Evolutionary conservation across 1,140 invertebrate species (phyloP), one percentile per base, ranked within the genome.

Genomic region (Zaprionus ornatus): DNA sequence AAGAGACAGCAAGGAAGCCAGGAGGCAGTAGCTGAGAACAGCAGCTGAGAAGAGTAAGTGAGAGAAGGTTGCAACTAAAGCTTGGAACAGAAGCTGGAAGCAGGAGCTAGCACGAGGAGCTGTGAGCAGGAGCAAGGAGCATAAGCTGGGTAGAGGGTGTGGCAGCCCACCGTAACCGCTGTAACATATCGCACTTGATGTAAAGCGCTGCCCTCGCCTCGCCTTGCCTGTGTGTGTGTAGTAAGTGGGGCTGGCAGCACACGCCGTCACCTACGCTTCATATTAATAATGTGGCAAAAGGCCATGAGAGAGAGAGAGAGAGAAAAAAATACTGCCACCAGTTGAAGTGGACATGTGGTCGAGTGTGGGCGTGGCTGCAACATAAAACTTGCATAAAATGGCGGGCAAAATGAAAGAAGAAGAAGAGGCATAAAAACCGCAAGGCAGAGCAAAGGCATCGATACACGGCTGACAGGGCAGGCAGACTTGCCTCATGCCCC

Each of bases 201-300:
- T 54, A 74, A 77, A 19, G 29, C 70, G 57, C 61, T 63, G 57
- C 57, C 62, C 7, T 25, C 13, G 45, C 10, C 50, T 19, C 10
- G 32, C 4, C 4, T 15, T n/a, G n/a, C n/a, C 6, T 1, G 0
- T 12, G 23, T 9, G 6, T 21, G 35, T 13, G 21, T 17, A 32
- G 57, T 62, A 37, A 74, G 35, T 10, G 37, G 63, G 67, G 27
- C 19, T 32, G 29, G 29, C 29, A 32, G 25, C 25, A 9, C 52
- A 25, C 29, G 55, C 59, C 57, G 54, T 57, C 64, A 60, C 64
- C 67, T 27, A 70, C 67, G 67, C 59, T 45, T 70, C 62, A 73
- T 77, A 77, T 67, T 77, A 77, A 77, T 73, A 73, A 62, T 77
- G 74, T 65, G 74, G 55, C 62, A 67, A 68, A 42, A n/a, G 17